A percentile compares a stretch with the other conserved stretches of the same genome.
phyloP scores from a whole-genome alignment of 2,113 vertebrate species.

The Ciconia stormi region DNA sequence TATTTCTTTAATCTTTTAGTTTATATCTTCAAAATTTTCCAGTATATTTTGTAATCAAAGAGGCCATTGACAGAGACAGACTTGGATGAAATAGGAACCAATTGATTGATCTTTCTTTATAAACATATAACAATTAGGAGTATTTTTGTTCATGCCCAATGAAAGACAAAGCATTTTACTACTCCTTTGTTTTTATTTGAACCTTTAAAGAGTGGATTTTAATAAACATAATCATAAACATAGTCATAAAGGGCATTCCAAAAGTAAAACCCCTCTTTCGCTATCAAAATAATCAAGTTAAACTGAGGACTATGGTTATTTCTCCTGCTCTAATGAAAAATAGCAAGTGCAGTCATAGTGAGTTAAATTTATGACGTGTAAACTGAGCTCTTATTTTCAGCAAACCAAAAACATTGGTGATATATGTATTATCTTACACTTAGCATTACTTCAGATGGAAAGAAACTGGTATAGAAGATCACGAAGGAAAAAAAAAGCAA shows the following conservation, averaged over 20 bases:
- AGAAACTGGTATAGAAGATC: neutral
- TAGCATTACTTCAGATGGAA: neutral
- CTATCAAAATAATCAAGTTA: neutral
- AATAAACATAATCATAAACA: neutral
- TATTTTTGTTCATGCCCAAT: neutral
- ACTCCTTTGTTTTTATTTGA: neutral
- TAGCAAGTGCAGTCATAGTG: neutral
- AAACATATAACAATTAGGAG: neutral
- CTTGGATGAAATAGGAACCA: neutral
- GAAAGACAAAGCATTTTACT: neutral
- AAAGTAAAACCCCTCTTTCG: neutral
- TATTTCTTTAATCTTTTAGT: neutral
- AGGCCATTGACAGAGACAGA: neutral
- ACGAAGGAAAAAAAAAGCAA: neutral
- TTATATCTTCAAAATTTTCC: neutral
- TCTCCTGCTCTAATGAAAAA: neutral
- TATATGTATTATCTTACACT: neutral
- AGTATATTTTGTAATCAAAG: neutral
- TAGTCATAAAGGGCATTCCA: neutral
- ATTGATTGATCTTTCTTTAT: neutral
- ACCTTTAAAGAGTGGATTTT: neutral
- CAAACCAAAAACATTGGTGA: neutral
- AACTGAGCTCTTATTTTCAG: neutral
- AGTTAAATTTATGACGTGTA: neutral
- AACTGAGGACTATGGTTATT: neutral